Conservation (phyloP, 1,140 invertebrate species). For the Pogonomyrmex barbatus region DNA sequence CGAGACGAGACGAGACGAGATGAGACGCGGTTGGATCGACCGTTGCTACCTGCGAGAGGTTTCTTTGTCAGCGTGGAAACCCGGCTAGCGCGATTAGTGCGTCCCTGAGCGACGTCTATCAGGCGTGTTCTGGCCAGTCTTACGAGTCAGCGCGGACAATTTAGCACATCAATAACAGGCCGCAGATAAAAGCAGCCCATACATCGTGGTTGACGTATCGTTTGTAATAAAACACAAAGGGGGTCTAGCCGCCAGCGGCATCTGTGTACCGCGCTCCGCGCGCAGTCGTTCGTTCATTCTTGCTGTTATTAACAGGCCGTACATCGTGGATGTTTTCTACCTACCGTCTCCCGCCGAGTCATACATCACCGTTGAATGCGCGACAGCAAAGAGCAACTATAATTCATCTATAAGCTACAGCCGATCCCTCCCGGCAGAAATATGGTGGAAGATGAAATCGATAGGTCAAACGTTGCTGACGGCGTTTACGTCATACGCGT, state of each 20-base stretch:
- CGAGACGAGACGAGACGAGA: too few relatives aligned
- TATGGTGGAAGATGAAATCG: slow-evolving; percentile 82
- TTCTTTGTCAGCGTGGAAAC: slow-evolving; percentile 67
- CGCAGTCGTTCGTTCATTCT: slow-evolving; percentile 81
- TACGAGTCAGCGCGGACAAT: slow-evolving; percentile 84
- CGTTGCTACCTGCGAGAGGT: slow-evolving; percentile 42
- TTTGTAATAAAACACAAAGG: slow-evolving; percentile 86
- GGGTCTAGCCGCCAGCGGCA: slow-evolving; percentile 82
- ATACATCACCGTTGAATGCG: slow-evolving; percentile 84
- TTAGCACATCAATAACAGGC: slow-evolving; percentile 85
- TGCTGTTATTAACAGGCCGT: slow-evolving; percentile 84
- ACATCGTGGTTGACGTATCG: slow-evolving; percentile 85
- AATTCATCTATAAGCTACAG: slow-evolving; percentile 84
- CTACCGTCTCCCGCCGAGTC: slow-evolving; percentile 82
- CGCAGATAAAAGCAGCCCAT: slow-evolving; percentile 85
- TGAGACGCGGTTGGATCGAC: neutral
- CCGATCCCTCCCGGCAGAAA: slow-evolving; percentile 81
- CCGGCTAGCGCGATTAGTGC: slow-evolving; percentile 64
- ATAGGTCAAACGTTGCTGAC: slow-evolving; percentile 74
- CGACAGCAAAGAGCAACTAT: slow-evolving; percentile 84
- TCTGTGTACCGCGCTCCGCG: slow-evolving; percentile 81
- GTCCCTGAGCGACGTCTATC: slow-evolving; percentile 80
- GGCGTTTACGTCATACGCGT: slow-evolving; percentile 62
- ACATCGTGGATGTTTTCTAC: slow-evolving; percentile 80
- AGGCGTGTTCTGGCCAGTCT: slow-evolving; percentile 81